phyloP scores from a whole-genome alignment of 1,140 invertebrate species.

The Drosophila azteca region DNA sequence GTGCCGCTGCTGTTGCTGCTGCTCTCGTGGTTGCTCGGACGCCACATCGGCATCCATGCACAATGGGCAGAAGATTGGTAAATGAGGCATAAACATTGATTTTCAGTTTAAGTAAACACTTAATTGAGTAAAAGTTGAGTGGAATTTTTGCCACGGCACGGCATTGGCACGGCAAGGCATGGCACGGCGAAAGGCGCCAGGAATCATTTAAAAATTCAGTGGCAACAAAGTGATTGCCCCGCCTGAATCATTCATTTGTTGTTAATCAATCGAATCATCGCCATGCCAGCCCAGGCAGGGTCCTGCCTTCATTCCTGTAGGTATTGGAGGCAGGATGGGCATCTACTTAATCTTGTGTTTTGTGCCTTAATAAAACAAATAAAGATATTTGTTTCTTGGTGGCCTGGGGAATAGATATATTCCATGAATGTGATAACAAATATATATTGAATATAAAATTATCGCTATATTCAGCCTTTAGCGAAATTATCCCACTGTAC shows the following conservation, averaged over 20 bases:
- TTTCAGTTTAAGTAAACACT: constrained; percentile 74
- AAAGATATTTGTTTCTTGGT: too few relatives aligned
- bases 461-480: too few relatives aligned
- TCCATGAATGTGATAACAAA: too few relatives aligned
- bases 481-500: constrained; percentile 53
- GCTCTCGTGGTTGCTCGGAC: constrained; percentile 28
- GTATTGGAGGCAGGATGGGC: too few relatives aligned
- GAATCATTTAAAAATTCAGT: constrained; percentile 49
- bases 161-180: not conserved
- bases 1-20: constrained; percentile 12
- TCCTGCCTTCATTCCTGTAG: not conserved
- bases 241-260: constrained; percentile 44
- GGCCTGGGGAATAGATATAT: too few relatives aligned
- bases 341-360: too few relatives aligned
- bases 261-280: constrained; percentile 43
- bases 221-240: constrained; percentile 42
- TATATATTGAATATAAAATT: too few relatives aligned
- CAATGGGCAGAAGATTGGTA: constrained; percentile 63
- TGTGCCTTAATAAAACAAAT: too few relatives aligned
- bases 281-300: constrained; percentile 5
- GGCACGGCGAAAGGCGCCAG: constrained; percentile 24
- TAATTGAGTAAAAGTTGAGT: constrained; percentile 68
- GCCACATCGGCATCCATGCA: constrained; percentile 24
- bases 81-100: constrained; percentile 73
- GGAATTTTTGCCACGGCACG: constrained; percentile 9